Evolutionary conservation across 2,888 invertebrate genomes (phyloP), one percentile per base, ranked within the genome.

Genomic region (Eulithis prunata): DNA sequence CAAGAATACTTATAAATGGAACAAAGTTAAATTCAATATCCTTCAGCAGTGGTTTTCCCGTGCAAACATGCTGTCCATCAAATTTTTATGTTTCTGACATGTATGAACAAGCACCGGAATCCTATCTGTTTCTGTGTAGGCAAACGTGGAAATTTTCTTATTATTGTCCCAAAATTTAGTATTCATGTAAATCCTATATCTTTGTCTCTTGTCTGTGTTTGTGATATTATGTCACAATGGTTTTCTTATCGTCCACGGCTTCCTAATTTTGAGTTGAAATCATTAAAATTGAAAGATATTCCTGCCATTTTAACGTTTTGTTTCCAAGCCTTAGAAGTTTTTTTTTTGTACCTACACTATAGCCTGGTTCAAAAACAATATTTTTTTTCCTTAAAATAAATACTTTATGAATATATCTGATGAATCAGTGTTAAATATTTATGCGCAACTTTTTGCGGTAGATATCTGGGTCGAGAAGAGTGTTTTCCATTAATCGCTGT

Each of bases 61-160:
- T 47, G 59, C 74, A 84, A 82, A 83, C 73, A 83, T 56, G 28
- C 71, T 74, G 82, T 80, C 83, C 59, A 57, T 80, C 78, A 78
- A 54, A 64, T 64, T 67, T 54, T 13, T 52, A 52, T 57, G 58
- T 69, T 74, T 71, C 73, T 69, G 73, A 75, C 73, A 57, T 75
- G 62, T 51, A 63, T 70, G 75, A 77, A 78, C 69, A 79, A 43
- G 57, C 63, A 61, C n/a, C 1, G 51, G 36, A 12, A 14, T 57
- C 46, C n/a, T 66, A 62, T 71, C 67, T 67, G 57, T 56, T 64
- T 41, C 10, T 58, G 8, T 57, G 36, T 54, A 11, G 46, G 53
- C 43, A 58, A 55, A 62, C 54, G 11, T 51, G 32, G 14, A 57
- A 21, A 49, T 55, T 49, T 53, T 53, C 13, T 38, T 13, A 47